These are phyloP conservation scores for Melieria crassipennis DNA, from an alignment of 2,888 invertebrate species.

Conservation along the genomic window DNA sequence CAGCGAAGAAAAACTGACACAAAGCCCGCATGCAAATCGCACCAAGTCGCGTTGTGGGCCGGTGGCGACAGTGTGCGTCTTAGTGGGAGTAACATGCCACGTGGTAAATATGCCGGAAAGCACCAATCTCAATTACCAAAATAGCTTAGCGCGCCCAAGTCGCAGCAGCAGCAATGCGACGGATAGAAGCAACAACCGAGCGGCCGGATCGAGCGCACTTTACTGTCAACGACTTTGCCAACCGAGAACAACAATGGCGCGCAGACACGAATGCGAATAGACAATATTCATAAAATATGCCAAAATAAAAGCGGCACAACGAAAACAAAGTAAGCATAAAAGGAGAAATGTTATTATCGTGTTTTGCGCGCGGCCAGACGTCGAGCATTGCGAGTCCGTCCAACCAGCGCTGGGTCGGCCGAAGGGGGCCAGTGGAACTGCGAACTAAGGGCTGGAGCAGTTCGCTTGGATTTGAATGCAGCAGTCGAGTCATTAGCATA, in stretches of 20 bases:
- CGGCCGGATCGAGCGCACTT: not conserved
- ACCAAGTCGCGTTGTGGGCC: too few species aligned
- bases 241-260: not conserved
- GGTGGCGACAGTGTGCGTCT: too few species aligned
- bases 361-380: too few species aligned
- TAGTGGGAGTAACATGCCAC: too few species aligned
- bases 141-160: slow-evolving; percentile 22
- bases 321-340: not conserved
- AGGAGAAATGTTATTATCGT: not conserved
- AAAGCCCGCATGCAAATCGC: too few species aligned
- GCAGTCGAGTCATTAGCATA: too few species aligned
- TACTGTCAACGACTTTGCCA: slow-evolving; percentile 5
- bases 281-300: slow-evolving; percentile 4
- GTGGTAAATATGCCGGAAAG: slow-evolving; percentile 36
- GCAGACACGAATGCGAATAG: slow-evolving; percentile 8
- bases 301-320: not conserved
- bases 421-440: too few species aligned
- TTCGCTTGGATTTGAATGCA: too few species aligned
- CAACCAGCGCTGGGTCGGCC: too few species aligned
- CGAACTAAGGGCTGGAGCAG: too few species aligned
- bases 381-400: too few species aligned
- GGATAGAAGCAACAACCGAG: not conserved
- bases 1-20: too few species aligned
- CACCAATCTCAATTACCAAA: slow-evolving; percentile 41
- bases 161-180: slow-evolving; percentile 1